Base-by-base conservation (phyloP, 1,140 invertebrate species). In the Eurosta solidaginis region DNA sequence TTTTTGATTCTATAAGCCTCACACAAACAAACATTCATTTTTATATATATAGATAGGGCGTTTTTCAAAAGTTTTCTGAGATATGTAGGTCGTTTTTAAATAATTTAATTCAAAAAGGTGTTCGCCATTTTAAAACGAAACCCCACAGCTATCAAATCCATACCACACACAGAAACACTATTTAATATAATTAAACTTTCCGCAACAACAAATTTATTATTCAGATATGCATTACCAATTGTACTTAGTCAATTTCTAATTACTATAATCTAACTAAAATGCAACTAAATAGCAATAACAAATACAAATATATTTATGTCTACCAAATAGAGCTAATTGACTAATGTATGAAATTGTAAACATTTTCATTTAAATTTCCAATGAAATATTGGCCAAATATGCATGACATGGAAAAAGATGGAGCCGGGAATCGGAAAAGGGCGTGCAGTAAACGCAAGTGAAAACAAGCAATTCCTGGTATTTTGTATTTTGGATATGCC, bases 291-390 rank as follows among this genome's bases (percentile, higher is more conserved):
- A 47, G n/a, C 45, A 47, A 47, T n/a, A 47, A 4, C 45, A 14
- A 47, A 47, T 47, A 36, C 2, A 33, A 7, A 40, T 36, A 17
- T 33, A 59, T 17, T 5, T 42, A 40, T 20, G 9, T 29, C 17
- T 1, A 17, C 17, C 47, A 22, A 68, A 22, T 22, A 68, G 7
- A 68, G 59, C 33, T 68, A 68, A 68, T 68, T 68, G 59, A 29
- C 36, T 68, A 68, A 68, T 68, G 33, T 68, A 40, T 68, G 59
- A 68, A 10, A 29, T 20, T 68, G 59, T 68, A 40, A 68, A 68
- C 59, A 68, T 40, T 68, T 68, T 68, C n/a, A 68, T 68, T 68
- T 68, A 68, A 68, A 68, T 68, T 68, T 68, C 59, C 59, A 36
- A 68, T 68, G 59, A 68, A 68, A 68, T 36, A 68, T 40, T 40